Evolutionary conservation across 2,888 invertebrate species (phyloP), one percentile per base, ranked within the genome.

Genomic region (Electrophaes corylata): DNA sequence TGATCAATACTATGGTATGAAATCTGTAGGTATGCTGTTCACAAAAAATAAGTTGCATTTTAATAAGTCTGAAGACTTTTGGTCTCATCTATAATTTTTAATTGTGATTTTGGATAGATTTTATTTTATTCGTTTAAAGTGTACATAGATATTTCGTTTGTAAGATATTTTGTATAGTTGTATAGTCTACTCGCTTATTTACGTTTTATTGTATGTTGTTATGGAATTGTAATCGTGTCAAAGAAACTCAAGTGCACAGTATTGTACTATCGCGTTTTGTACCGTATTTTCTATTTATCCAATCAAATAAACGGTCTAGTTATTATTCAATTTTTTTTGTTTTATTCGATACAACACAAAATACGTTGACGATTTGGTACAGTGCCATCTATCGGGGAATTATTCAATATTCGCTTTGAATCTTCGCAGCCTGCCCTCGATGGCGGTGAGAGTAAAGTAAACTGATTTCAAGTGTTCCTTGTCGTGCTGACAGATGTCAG

Each of bases 381-480:
- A 43, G 43, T 14, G 23, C 41, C 23, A 41, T 41, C 43, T 43
- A 26, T 54, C 4, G 48, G 31, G 16, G 16, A 16, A 14, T 54
- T 33, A 46, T 6, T 63, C 47, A 5, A 78, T 57, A 54, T 75
- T 74, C 4, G 73, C 66, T 61, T 83, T 87, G 10, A 90, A 57
- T 57, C 89, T 75, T 4, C 86, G 75, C 20, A 90, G 66, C 44
- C 90, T 78, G 10, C 90, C 88, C 64, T 91, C 90, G 43, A 91
- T 86, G 3, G 87, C 83, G 0, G 82, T 71, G 0, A 90, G 65
- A 66, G 84, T 79, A 52, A 67, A 76, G 64, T 90, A 89, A 3
- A 86, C 79, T 0, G 79, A 73, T 46, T 81, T 78, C 2, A 91
- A 70, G 55, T 87, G 75, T 3, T 79, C 71, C 45, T 76, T 80